These are phyloP conservation scores for Cercocebus atys DNA, from an alignment of 2,113 vertebrate species.

Conservation along the genomic window DNA sequence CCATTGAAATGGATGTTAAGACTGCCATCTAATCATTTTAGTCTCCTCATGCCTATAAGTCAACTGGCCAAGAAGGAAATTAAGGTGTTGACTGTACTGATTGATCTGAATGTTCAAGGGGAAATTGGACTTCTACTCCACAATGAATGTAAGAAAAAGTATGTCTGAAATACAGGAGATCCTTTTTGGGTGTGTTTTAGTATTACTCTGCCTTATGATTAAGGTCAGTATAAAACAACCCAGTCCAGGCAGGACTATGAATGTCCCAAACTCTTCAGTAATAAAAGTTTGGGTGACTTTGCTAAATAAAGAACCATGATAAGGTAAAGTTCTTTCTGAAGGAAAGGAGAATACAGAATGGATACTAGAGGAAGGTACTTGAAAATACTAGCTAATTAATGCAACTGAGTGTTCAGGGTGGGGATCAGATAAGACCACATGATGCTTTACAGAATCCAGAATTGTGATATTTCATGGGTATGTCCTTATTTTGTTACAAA, in stretches of 20 bases:
- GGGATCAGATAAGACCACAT: not conserved
- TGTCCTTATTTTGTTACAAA: not conserved
- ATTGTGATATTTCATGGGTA: not conserved
- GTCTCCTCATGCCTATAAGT: not conserved
- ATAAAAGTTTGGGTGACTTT: not conserved
- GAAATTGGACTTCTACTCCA: not conserved
- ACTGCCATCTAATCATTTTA: not conserved
- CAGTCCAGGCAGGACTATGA: not conserved
- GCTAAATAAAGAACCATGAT: not conserved
- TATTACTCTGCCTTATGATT: not conserved
- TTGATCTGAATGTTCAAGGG: not conserved
- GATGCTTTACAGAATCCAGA: not conserved
- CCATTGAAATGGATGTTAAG: not conserved
- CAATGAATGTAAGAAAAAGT: not conserved
- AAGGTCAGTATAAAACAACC: not conserved
- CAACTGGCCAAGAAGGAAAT: not conserved
- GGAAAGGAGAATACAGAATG: not conserved
- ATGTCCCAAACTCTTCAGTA: not conserved
- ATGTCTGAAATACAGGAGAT: not conserved
- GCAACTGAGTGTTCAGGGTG: not conserved
- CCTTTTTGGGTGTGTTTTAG: not conserved
- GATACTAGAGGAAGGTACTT: not conserved
- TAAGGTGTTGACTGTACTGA: not conserved
- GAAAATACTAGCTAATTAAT: not conserved
- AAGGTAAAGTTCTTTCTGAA: not conserved